A percentile compares a stretch with the other conserved stretches of the same genome.
phyloP scores from a whole-genome alignment of 2,888 invertebrate species.

The Thalpophila matura region DNA sequence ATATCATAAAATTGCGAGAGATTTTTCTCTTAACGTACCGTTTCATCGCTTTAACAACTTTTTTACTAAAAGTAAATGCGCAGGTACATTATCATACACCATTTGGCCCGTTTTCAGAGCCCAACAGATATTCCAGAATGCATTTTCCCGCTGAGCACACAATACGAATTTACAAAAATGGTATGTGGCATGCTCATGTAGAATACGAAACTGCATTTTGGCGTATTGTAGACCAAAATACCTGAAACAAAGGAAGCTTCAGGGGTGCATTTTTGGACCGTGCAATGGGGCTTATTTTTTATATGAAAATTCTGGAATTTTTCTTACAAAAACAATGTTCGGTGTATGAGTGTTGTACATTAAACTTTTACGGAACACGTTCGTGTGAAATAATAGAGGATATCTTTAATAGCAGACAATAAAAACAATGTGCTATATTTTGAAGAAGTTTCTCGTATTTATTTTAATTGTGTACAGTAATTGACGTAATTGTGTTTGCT shows the following conservation, averaged over 20 bases:
- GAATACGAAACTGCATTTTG: slow-evolving; percentile 46
- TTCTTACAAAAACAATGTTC: slow-evolving; percentile 36
- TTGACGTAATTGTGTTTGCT: too few species aligned
- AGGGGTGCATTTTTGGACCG: slow-evolving; percentile 37
- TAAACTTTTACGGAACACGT: slow-evolving; percentile 19
- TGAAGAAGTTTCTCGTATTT: slow-evolving; percentile 14
- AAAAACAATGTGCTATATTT: slow-evolving; percentile 22
- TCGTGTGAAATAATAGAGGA: slow-evolving; percentile 38
- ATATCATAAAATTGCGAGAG: slow-evolving; percentile 19
- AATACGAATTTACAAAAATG: slow-evolving; percentile 49
- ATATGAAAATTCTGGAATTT: slow-evolving; percentile 48
- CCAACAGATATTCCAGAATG: slow-evolving; percentile 45
- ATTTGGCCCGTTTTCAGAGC: slow-evolving; percentile 38
- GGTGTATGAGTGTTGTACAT: slow-evolving; percentile 17
- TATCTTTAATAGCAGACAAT: slow-evolving; percentile 21
- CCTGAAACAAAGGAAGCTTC: slow-evolving; percentile 57
- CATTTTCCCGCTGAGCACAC: slow-evolving; percentile 30
- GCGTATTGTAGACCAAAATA: slow-evolving; percentile 51
- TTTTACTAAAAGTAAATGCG: slow-evolving; percentile 39
- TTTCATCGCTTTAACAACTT: slow-evolving; percentile 26
- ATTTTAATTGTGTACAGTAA: slow-evolving; percentile 14
- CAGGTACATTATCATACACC: slow-evolving; percentile 48
- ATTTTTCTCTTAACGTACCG: slow-evolving; percentile 23
- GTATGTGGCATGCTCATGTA: slow-evolving; percentile 15
- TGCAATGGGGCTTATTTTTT: slow-evolving; percentile 48